phyloP scores from a whole-genome alignment of 92 coral and sea anemone genomes.

The Virgularia gustaviana region DNA sequence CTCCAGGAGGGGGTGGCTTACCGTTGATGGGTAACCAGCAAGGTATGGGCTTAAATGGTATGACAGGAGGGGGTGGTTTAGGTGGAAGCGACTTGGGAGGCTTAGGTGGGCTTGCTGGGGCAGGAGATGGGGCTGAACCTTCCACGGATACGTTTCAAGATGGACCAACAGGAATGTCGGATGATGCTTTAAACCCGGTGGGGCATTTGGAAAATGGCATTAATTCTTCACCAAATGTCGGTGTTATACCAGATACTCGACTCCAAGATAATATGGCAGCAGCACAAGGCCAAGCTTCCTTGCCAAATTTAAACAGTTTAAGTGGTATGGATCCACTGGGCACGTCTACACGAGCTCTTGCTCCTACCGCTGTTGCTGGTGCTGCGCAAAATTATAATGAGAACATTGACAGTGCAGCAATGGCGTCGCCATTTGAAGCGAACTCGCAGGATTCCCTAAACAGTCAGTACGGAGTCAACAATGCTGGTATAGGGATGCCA shows the following conservation, averaged over 20 bases:
- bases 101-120: constrained; percentile 25
- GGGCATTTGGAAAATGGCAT: constrained; percentile 34
- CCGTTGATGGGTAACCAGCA: constrained; percentile 29
- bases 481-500: constrained; percentile 7
- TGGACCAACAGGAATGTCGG: constrained; percentile 38
- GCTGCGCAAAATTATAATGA: too few species aligned
- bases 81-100: neutral
- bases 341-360: neutral
- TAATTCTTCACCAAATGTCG: constrained; percentile 19
- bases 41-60: constrained; percentile 24
- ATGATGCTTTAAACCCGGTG: constrained; percentile 20
- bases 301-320: constrained; percentile 33
- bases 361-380: constrained; percentile 46
- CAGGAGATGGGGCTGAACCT: constrained; percentile 28
- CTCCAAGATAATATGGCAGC: constrained; percentile 2
- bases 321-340: constrained; percentile 34
- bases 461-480: constrained; percentile 11
- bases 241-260: constrained; percentile 21
- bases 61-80: constrained; percentile 2
- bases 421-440: constrained; percentile 91
- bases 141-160: constrained; percentile 16
- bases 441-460: constrained; percentile 63
- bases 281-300: neutral
- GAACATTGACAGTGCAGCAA: constrained; percentile 84
- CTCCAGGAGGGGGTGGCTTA: constrained; percentile 48